Percentiles rank a stretch among this genome's conserved stretches.
phyloP scores from a whole-genome alignment of 2,113 vertebrate species.

The Blennius ocellaris region DNA sequence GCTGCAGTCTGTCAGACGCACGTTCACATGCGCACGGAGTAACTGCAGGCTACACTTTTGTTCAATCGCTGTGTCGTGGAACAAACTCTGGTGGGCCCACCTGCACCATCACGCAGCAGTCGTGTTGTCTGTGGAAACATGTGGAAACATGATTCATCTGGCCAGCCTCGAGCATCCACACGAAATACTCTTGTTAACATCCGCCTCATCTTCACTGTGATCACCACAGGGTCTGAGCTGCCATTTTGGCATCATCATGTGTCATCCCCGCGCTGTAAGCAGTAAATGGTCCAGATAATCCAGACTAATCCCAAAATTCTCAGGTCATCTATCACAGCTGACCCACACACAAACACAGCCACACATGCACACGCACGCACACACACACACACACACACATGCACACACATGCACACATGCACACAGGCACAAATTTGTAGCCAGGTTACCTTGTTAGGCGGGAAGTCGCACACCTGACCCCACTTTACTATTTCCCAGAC shows the following conservation, averaged over 20 bases:
- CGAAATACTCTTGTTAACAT: conserved; percentile 15
- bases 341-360: conserved; percentile 34
- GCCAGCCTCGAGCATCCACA: conserved; percentile 34
- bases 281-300: conserved; percentile 43
- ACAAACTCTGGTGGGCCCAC: conserved; percentile 42
- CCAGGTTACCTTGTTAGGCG: conserved; percentile 38
- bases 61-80: conserved; percentile 50
- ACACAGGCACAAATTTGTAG: conserved; percentile 18
- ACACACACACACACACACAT: conserved; percentile 28
- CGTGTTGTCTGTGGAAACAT: conserved; percentile 35
- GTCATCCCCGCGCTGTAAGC: conserved; percentile 16
- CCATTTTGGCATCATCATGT: conserved; percentile 61
- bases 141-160: conserved; percentile 49
- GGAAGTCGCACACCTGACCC: conserved; percentile 71
- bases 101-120: conserved; percentile 28
- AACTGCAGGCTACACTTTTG: conserved; percentile 66
- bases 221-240: conserved; percentile 5
- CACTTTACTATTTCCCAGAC: conserved; percentile 45
- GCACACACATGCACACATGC: no score
- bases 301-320: conserved; percentile 62
- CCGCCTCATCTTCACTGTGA: conserved; percentile 6
- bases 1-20: conserved; percentile 42
- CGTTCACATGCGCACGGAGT: conserved; percentile 40
- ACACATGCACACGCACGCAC: conserved; percentile 26
- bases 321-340: conserved; percentile 61